Evolutionary conservation across 2,797 vertebrate species (phyloP).

Genomic region (Alosa sapidissima): DNA sequence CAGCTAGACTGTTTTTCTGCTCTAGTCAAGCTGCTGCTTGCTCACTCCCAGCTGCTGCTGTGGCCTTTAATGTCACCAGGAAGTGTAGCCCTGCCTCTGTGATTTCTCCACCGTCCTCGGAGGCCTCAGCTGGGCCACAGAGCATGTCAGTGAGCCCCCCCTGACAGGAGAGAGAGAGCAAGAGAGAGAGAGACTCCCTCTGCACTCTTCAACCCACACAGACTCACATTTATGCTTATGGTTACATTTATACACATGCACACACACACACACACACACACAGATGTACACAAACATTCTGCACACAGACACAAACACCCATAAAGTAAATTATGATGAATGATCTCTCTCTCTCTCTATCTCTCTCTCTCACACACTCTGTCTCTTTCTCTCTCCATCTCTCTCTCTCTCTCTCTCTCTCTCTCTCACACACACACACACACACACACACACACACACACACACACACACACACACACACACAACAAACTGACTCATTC

Average conservation of each 20-base stretch:
- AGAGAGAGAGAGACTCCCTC: background rate
- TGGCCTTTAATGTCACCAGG: background rate
- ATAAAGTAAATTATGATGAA: constrained; percentile 10
- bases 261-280: background rate
- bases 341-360: background rate
- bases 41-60: background rate
- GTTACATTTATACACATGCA: background rate
- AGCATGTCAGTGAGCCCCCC: constrained; percentile 38
- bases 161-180: background rate
- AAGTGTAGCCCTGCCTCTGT: background rate
- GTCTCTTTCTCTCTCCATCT: background rate
- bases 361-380: no score
- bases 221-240: background rate
- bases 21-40: background rate
- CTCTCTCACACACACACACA: background rate
- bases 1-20: background rate
- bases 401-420: background rate
- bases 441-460: background rate
- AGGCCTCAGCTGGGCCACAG: background rate
- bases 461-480: background rate
- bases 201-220: background rate
- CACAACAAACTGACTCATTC: background rate
- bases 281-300: background rate
- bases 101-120: background rate
- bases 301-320: background rate